Percentiles rank a stretch among this genome's conserved stretches.
phyloP scores from a whole-genome alignment of 2,888 invertebrate species.

The Pimpla rufipes region DNA sequence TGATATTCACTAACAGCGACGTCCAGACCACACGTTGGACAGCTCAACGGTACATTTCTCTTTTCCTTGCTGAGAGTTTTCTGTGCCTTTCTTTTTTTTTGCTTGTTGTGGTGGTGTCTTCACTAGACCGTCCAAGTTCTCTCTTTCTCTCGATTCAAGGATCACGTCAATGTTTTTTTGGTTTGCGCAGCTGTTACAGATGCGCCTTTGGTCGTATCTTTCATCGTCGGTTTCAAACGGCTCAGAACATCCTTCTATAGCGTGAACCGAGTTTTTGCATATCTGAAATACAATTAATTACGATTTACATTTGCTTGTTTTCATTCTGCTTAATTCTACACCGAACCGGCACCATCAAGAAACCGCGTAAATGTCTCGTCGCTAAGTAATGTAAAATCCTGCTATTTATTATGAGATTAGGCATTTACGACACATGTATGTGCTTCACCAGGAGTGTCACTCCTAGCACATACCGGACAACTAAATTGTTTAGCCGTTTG shows the following conservation, averaged over 20 bases:
- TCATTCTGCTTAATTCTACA: background rate
- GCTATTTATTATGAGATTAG: no score
- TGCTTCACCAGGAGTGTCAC: background rate
- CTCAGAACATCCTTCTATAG: background rate
- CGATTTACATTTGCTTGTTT: background rate
- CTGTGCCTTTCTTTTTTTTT: background rate
- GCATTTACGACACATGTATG: conserved; percentile 4
- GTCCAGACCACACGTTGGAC: background rate
- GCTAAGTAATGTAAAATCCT: no score
- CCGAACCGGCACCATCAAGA: no score
- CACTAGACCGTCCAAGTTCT: background rate
- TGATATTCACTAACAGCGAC: background rate
- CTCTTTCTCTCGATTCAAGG: background rate
- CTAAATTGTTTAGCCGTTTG: background rate
- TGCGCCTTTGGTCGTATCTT: background rate
- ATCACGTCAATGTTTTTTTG: background rate
- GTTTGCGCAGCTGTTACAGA: background rate
- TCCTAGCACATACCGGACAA: background rate
- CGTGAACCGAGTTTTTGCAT: background rate
- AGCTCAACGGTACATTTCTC: background rate
- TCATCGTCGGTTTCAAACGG: background rate
- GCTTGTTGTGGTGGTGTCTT: background rate
- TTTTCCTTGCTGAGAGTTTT: background rate
- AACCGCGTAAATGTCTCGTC: no score
- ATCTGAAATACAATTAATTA: conserved; percentile 6